A percentile compares a stretch with the other conserved stretches of the same genome.
Evolutionary conservation across 2,113 vertebrate genomes (phyloP).

Genomic region (Phycodurus eques): DNA sequence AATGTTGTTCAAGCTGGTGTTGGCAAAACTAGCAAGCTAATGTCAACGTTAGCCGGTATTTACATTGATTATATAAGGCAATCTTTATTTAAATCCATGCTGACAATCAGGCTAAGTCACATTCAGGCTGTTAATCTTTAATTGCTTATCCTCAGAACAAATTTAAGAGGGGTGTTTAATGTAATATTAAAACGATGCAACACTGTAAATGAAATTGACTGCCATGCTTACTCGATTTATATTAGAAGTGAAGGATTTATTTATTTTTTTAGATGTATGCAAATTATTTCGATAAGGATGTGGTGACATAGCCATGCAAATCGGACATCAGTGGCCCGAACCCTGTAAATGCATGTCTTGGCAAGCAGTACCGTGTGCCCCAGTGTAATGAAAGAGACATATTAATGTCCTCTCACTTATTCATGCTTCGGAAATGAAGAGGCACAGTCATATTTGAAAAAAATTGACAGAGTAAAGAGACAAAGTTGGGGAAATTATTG

Average conservation of each 20-base stretch:
- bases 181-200: conserved; percentile 16
- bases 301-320: conserved; percentile 59
- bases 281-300: conserved; percentile 27
- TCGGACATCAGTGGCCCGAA: conserved; percentile 60
- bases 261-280: conserved; percentile 8
- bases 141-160: neutral
- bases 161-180: conserved; percentile 16
- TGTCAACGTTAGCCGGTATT: neutral
- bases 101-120: neutral
- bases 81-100: conserved; percentile 6
- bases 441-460: conserved; percentile 61
- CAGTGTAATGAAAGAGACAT: conserved; percentile 71
- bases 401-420: conserved; percentile 75
- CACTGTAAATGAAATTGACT: neutral
- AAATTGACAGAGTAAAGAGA: conserved; percentile 68
- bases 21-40: neutral
- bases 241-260: conserved; percentile 14
- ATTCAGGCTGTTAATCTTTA: conserved; percentile 5
- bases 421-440: conserved; percentile 71
- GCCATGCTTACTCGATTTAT: neutral
- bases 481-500: conserved; percentile 69
- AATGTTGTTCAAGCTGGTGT: neutral
- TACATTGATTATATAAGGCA: neutral
- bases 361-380: conserved; percentile 48
- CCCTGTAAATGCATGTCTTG: conserved; percentile 37